phyloP scores from a whole-genome alignment of 37 sponge, comb jelly and placozoan genomes.

The Theonella swinhoei region DNA sequence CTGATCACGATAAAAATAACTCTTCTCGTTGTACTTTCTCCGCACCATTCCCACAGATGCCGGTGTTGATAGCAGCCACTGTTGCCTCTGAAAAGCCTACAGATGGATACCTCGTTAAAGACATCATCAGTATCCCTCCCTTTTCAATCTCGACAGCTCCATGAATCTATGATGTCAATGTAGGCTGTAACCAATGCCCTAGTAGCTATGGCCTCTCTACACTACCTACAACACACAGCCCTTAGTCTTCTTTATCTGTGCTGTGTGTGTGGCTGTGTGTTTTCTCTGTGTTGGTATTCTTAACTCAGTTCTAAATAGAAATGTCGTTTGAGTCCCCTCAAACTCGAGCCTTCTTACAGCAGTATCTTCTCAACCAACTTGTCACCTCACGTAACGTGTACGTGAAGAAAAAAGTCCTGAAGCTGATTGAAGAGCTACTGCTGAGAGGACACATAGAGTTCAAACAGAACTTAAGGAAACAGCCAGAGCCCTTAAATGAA shows the following conservation, averaged over 20 bases:
- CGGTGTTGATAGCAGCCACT: conserved; percentile 76
- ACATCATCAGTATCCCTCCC: conserved; percentile 83
- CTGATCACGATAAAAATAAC: neutral
- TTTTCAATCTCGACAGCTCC: neutral
- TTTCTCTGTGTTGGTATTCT: too few species aligned
- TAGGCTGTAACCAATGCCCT: neutral
- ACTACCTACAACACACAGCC: neutral
- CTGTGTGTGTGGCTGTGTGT: too few species aligned
- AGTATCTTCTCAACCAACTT: conserved; percentile 74
- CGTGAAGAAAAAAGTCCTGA: conserved; percentile 65
- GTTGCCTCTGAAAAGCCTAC: conserved; percentile 71
- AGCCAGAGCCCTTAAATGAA: conserved; percentile 60
- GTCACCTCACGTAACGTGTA: conserved; percentile 59
- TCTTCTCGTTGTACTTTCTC: neutral
- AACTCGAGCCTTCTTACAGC: conserved; percentile 68
- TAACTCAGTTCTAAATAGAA: conserved; percentile 48
- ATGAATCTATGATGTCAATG: neutral
- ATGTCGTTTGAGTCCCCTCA: conserved; percentile 82
- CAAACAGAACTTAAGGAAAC: conserved; percentile 61
- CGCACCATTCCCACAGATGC: conserved; percentile 62
- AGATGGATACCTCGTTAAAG: conserved; percentile 68
- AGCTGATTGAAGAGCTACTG: conserved; percentile 22
- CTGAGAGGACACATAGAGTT: conserved; percentile 77
- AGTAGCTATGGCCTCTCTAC: neutral
- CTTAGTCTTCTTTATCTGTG: conserved; percentile 10